These are phyloP conservation scores for Sesia apiformis DNA, from an alignment of 2,888 invertebrate genomes.

Conservation along the genomic window DNA sequence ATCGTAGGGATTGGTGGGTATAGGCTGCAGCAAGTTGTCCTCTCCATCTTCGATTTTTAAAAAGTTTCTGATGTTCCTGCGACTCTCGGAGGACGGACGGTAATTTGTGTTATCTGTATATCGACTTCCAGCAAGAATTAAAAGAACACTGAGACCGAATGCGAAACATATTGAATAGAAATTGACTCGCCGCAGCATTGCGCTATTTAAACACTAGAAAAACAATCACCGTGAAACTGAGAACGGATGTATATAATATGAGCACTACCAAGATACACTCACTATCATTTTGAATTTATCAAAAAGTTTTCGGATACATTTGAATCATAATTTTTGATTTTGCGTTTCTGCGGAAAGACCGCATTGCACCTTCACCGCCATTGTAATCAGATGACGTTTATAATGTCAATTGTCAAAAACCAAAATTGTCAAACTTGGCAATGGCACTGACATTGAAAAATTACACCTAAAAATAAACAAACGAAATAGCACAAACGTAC, in stretches of 20 bases:
- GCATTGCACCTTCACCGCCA: conserved; percentile 68
- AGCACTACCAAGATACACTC: conserved; percentile 45
- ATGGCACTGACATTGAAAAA: background rate
- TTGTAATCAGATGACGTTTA: conserved; percentile 34
- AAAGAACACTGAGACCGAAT: conserved; percentile 66
- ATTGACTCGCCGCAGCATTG: conserved; percentile 69
- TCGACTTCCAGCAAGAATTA: conserved; percentile 71
- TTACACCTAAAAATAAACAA: no score
- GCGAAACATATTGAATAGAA: conserved; percentile 71
- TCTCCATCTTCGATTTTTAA: conserved; percentile 76
- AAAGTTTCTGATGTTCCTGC: conserved; percentile 63
- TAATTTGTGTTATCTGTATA: conserved; percentile 69
- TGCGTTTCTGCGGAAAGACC: conserved; percentile 69
- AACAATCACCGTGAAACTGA: conserved; percentile 17
- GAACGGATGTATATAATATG: conserved; percentile 30
- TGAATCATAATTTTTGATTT: conserved; percentile 53
- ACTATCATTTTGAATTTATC: conserved; percentile 41
- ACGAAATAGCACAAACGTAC: no score
- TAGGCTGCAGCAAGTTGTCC: conserved; percentile 32
- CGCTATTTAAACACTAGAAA: conserved; percentile 19
- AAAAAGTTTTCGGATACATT: conserved; percentile 37
- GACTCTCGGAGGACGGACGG: conserved; percentile 57
- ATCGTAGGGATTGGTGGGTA: conserved; percentile 51
- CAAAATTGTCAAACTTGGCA: conserved; percentile 17
- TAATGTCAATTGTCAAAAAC: conserved; percentile 3